A percentile compares a stretch with the other conserved stretches of the same genome.
Evolutionary conservation across 2,888 invertebrate species (phyloP).

Genomic region (Drosophila sordidula): DNA sequence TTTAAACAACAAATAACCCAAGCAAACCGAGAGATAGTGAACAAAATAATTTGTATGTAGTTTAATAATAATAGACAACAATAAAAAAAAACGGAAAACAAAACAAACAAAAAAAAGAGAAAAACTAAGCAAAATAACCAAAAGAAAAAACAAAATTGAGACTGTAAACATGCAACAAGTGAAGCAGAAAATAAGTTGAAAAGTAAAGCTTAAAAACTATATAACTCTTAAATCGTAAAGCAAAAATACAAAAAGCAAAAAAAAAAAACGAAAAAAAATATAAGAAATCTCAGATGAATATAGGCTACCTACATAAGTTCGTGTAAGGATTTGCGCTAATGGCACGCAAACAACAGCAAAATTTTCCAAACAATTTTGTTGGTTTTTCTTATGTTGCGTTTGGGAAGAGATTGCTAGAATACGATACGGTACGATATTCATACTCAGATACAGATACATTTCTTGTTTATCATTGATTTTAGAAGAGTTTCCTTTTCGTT

Average conservation of each 20-base stretch:
- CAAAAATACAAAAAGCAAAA: constrained; percentile 19
- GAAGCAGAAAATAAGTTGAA: constrained; percentile 51
- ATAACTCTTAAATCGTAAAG: constrained; percentile 53
- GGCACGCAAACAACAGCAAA: constrained; percentile 29
- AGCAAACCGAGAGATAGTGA: constrained; percentile 56
- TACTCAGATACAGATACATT: constrained; percentile 16
- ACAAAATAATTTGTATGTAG: constrained; percentile 73
- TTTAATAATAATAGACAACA: constrained; percentile 59
- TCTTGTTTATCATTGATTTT: constrained; percentile 18
- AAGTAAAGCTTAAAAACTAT: constrained; percentile 51
- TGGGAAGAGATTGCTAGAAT: background rate
- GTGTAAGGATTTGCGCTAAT: constrained; percentile 60
- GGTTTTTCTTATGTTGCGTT: constrained; percentile 10
- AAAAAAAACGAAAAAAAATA: constrained; percentile 8
- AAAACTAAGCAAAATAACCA: constrained; percentile 74
- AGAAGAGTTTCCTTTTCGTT: constrained; percentile 30
- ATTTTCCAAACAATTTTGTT: constrained; percentile 13
- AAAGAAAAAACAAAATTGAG: constrained; percentile 72
- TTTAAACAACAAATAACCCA: constrained; percentile 49
- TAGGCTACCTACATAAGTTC: constrained; percentile 76
- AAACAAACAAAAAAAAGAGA: constrained; percentile 56
- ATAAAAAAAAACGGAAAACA: constrained; percentile 37
- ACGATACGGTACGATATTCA: background rate
- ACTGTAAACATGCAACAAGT: constrained; percentile 70
- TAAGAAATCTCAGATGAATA: constrained; percentile 65